A percentile compares a stretch with the other conserved stretches of the same genome.
Evolutionary conservation across 1,140 invertebrate genomes (phyloP).

Genomic region (Bombus affinis): DNA sequence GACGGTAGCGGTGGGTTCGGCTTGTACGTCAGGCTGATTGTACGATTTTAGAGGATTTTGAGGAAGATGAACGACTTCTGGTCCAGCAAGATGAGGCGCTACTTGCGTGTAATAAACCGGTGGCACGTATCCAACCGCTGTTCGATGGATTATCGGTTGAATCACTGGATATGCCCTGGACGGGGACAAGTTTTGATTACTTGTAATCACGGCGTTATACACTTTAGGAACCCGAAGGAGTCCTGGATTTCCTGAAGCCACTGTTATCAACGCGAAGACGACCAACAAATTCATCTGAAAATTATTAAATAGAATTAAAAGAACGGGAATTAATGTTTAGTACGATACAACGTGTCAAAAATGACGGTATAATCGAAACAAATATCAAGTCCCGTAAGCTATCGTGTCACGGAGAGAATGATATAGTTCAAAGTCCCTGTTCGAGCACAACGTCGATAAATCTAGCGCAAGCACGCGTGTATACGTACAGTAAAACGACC

Average conservation of each 20-base stretch:
- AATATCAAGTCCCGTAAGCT: not conserved
- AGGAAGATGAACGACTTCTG: constrained; percentile 59
- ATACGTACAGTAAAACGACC: no score
- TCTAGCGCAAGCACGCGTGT: not conserved
- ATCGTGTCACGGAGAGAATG: constrained; percentile 3
- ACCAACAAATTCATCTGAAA: constrained; percentile 73
- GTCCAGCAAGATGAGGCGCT: constrained; percentile 64
- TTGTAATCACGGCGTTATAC: constrained; percentile 90
- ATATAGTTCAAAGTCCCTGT: constrained; percentile 20
- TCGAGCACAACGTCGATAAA: not conserved
- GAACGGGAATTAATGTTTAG: not conserved
- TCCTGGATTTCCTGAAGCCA: constrained; percentile 70
- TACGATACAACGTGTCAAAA: not conserved
- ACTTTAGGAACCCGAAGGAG: constrained; percentile 86
- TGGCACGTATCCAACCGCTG: constrained; percentile 83
- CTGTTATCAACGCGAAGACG: constrained; percentile 64
- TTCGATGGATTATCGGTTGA: constrained; percentile 86
- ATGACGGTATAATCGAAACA: not conserved
- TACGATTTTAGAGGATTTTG: not conserved
- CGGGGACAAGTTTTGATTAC: constrained; percentile 88
- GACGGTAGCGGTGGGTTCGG: not conserved
- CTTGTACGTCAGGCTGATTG: not conserved
- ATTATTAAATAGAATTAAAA: not conserved
- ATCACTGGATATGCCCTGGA: constrained; percentile 88
- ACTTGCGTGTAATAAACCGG: constrained; percentile 77